phyloP scores from a whole-genome alignment of 2,113 vertebrate genomes.

The Elgaria multicarinata region DNA sequence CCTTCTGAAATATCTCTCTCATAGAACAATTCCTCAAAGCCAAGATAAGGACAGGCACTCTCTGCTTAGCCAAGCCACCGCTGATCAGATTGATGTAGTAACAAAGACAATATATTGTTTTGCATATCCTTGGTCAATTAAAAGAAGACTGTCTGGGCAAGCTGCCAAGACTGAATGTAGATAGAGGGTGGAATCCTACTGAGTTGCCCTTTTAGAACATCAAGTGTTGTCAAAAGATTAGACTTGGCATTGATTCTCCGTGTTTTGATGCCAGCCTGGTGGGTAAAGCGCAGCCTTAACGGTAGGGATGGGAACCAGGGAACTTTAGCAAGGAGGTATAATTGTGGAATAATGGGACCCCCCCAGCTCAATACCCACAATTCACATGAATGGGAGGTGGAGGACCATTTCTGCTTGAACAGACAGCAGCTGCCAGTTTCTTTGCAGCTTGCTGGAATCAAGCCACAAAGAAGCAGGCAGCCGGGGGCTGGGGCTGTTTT shows the following conservation, averaged over 20 bases:
- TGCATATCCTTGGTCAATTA: conserved; percentile 1
- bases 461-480: not conserved
- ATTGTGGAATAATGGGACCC: not conserved
- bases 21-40: conserved; percentile 13
- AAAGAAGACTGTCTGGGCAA: conserved; percentile 23
- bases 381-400: not conserved
- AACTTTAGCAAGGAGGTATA: not conserved
- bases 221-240: conserved; percentile 9
- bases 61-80: not conserved
- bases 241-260: not conserved
- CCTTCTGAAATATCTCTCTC: conserved; percentile 6
- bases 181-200: not conserved
- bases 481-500: conserved; percentile 11
- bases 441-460: not conserved
- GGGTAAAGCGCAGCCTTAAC: not conserved
- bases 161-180: not conserved
- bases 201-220: conserved; percentile 27
- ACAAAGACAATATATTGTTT: conserved; percentile 24
- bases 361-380: not conserved
- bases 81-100: conserved; percentile 23
- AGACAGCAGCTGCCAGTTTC: not conserved
- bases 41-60: not conserved
- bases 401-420: not conserved
- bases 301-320: not conserved
- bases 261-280: conserved; percentile 20